phyloP scores from a whole-genome alignment of 2,113 vertebrate genomes.

The Capreolus pygargus region DNA sequence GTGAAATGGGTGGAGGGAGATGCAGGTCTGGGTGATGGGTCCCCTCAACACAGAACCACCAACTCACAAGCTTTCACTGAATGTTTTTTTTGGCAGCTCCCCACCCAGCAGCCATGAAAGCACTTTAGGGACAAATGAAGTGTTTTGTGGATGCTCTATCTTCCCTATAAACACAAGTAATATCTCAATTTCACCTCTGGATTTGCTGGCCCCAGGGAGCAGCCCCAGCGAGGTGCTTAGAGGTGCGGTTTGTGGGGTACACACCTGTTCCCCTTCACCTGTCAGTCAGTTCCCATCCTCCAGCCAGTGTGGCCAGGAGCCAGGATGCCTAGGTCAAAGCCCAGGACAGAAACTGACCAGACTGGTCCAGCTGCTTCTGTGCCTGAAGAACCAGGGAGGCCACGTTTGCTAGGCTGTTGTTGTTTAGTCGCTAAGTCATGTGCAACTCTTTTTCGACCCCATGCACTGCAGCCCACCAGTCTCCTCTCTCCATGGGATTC shows the following conservation, averaged over 20 bases:
- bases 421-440: neutral
- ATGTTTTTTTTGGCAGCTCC: neutral
- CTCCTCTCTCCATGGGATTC: neutral
- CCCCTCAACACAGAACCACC: neutral
- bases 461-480: neutral
- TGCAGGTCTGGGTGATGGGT: neutral
- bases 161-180: neutral
- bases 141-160: neutral
- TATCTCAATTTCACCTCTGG: neutral
- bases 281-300: neutral
- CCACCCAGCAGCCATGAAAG: neutral
- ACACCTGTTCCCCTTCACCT: too few relatives aligned
- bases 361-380: constrained; percentile 1
- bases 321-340: constrained; percentile 25
- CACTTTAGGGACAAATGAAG: neutral
- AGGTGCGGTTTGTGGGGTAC: neutral
- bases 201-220: neutral
- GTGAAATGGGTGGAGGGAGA: neutral
- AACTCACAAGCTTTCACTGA: neutral
- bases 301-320: neutral
- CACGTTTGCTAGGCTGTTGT: neutral
- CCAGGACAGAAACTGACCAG: constrained; percentile 38
- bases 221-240: neutral
- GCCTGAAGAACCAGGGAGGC: neutral
- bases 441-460: neutral